A percentile compares a stretch with the other conserved stretches of the same genome.
Evolutionary conservation across 2,797 vertebrate species (phyloP).

Genomic region (Sebastes melanostomus): DNA sequence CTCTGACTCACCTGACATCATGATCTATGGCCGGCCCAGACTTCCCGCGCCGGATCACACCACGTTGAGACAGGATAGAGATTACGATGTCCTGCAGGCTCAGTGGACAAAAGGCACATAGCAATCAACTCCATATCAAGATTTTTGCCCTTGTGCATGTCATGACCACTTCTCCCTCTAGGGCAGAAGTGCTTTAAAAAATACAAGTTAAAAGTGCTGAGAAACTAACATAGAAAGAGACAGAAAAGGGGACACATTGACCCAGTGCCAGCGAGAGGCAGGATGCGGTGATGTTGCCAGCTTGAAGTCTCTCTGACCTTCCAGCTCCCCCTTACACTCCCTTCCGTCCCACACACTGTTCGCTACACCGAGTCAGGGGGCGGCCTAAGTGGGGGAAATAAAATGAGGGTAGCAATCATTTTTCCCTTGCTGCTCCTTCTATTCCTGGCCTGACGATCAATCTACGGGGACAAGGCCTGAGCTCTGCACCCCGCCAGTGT

Average conservation of each 20-base stretch:
- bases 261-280: background rate
- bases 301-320: conserved; percentile 56
- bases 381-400: conserved; percentile 34
- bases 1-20: conserved; percentile 35
- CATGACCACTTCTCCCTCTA: background rate
- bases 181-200: background rate
- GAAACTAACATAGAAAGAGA: background rate
- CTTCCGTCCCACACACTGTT: background rate
- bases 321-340: conserved; percentile 6
- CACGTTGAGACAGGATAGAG: background rate
- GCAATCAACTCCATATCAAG: background rate
- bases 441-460: conserved; percentile 57
- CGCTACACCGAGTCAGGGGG: conserved; percentile 24
- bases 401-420: conserved; percentile 47
- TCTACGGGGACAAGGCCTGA: conserved; percentile 41
- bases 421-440: conserved; percentile 47
- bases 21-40: conserved; percentile 33
- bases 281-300: conserved; percentile 26
- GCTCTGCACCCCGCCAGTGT: conserved; percentile 16
- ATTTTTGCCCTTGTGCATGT: background rate
- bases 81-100: conserved; percentile 3
- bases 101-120: conserved; percentile 5
- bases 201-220: background rate
- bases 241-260: background rate
- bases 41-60: conserved; percentile 5